Percentiles rank a stretch among this genome's conserved stretches.
These are phyloP conservation scores for Motacilla tschutschensis DNA, from an alignment of 2,113 vertebrate species.

Conservation along the genomic window DNA sequence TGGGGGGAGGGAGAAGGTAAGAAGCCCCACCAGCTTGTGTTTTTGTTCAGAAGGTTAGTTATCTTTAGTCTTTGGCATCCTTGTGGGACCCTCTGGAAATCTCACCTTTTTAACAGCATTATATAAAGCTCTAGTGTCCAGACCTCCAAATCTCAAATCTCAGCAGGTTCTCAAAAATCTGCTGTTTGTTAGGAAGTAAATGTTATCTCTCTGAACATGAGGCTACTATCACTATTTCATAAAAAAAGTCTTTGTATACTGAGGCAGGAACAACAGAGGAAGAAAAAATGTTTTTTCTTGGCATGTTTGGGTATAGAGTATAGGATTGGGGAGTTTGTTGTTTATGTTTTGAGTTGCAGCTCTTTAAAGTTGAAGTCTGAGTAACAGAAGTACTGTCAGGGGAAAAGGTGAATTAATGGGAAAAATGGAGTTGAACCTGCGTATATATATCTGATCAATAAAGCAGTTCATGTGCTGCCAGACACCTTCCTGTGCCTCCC, in stretches of 20 bases:
- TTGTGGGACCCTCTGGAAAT: not conserved
- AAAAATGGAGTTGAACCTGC: not conserved
- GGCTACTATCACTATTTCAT: not conserved
- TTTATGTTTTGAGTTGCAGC: constrained; percentile 7
- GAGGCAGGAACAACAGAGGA: not conserved
- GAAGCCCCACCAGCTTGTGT: not conserved
- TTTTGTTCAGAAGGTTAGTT: not conserved
- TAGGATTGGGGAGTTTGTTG: not conserved
- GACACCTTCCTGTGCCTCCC: not conserved
- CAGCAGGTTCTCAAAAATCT: not conserved
- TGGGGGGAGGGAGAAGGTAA: not conserved
- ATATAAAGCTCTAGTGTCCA: not conserved
- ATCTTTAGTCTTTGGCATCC: not conserved
- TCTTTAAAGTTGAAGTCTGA: not conserved
- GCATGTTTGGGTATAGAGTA: not conserved
- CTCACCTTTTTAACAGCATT: not conserved
- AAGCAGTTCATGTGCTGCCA: not conserved
- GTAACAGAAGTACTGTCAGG: not conserved
- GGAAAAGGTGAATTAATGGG: not conserved
- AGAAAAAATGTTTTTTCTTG: not conserved
- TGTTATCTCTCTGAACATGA: not conserved
- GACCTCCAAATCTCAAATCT: not conserved
- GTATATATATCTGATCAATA: not conserved
- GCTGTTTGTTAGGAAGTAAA: not conserved
- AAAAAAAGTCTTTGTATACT: not conserved